Base-by-base conservation (phyloP, 2,113 vertebrate genomes). In the Heliornis fulica region DNA sequence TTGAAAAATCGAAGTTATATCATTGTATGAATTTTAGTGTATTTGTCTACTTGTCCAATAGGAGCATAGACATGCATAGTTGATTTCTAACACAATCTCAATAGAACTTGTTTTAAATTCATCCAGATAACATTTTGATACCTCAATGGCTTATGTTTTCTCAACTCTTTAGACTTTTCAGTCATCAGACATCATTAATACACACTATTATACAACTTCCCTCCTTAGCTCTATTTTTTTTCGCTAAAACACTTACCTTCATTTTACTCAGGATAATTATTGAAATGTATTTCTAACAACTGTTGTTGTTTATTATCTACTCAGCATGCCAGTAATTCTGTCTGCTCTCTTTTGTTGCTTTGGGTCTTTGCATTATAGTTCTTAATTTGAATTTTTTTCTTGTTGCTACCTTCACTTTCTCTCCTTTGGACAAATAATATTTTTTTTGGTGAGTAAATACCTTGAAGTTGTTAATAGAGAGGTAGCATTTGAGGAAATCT, bases 401-500 rank as follows among this genome's bases (percentile, higher is more conserved):
- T 71, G 13, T 71, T 85, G 81, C 38, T 6, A 66, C 54, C 21
- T 50, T 45, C 34, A 63, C 28, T 94, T 93, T 51, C 48, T 60
- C 4, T 40, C 18, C n/a, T 84, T 81, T 60, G 18, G 22, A 70
- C 20, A 75, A 51, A 86, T 79, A 26, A 1, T 6, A 4, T 14
- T 7, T 50, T 70, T 50, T 70, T 74, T n/a, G 15, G 21, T 75
- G 22, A 87, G 69, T 83, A 91, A 95, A 92, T 56, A 60, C 25
- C 15, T 91, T 50, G 36, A 93, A 78, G 45, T 48, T 78, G 10
- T 25, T 64, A 90, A 83, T 28, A 4, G 68, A 87, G 29, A 72
- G 53, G 92, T 80, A 87, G 86, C 29, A 91, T 89, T 90, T 93
- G 66, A 77, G n/a, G 40, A 96, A 81, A 93, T 74, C 78, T 80